Conservation (phyloP, 2,888 invertebrate genomes). For the Epinotia bilunana region DNA sequence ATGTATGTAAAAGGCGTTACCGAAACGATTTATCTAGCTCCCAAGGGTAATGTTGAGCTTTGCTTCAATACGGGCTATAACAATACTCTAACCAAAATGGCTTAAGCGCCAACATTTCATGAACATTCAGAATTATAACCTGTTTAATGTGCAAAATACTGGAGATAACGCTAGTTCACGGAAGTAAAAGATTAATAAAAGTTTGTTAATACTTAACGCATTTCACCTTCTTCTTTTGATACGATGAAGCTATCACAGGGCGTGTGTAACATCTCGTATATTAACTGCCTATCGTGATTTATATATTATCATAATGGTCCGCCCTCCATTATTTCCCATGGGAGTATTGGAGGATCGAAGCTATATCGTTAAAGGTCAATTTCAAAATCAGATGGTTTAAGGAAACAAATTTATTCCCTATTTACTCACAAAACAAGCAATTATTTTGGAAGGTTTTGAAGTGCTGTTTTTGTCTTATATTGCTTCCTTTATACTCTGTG, state of each 20-base stretch:
- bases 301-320: conserved; percentile 34
- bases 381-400: background rate
- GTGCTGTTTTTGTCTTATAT: background rate
- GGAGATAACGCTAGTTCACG: background rate
- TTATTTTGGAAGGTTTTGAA: background rate
- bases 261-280: conserved; percentile 35
- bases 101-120: conserved; percentile 11
- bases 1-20: conserved; percentile 45
- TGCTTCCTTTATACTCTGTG: too few species aligned
- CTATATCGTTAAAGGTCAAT: conserved; percentile 12
- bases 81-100: background rate
- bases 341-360: conserved; percentile 10
- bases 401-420: background rate
- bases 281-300: conserved; percentile 36
- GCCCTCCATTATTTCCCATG: conserved; percentile 33
- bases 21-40: conserved; percentile 50
- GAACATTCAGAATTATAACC: background rate
- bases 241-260: conserved; percentile 30
- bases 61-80: conserved; percentile 24
- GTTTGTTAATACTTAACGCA: background rate
- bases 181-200: background rate
- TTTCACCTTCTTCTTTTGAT: background rate
- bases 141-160: background rate
- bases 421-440: background rate
- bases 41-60: conserved; percentile 47